Conservation (phyloP, 2,113 vertebrate species). For the Phylloscopus whistleri region DNA sequence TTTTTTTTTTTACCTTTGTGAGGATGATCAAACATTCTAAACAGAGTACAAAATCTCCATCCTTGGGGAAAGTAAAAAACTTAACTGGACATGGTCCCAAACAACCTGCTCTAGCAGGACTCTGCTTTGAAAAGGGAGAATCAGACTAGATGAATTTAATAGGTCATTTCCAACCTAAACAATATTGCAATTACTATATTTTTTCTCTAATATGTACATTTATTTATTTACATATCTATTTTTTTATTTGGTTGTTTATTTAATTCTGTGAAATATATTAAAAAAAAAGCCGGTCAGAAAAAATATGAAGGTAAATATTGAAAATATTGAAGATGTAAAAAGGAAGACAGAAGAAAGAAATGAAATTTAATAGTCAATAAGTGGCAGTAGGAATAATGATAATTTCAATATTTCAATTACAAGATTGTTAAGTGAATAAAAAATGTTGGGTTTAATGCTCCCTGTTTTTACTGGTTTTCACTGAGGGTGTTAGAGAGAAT, state of each 20-base stretch:
- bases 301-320: background rate
- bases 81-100: fast-evolving
- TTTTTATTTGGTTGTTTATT: background rate
- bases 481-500: background rate
- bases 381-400: background rate
- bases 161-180: background rate
- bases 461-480: background rate
- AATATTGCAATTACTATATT: background rate
- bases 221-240: background rate
- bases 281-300: background rate
- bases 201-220: background rate
- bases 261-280: background rate
- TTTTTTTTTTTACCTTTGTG: background rate
- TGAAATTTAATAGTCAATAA: background rate
- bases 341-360: background rate
- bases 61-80: background rate
- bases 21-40: background rate
- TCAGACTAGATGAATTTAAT: background rate
- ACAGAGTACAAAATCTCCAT: background rate
- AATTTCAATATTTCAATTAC: background rate
- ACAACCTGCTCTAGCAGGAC: background rate
- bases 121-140: background rate
- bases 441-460: background rate
- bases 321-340: background rate
- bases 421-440: background rate